phyloP scores from a whole-genome alignment of 2,797 vertebrate genomes.

The Schizopygopsis pylzovi region DNA sequence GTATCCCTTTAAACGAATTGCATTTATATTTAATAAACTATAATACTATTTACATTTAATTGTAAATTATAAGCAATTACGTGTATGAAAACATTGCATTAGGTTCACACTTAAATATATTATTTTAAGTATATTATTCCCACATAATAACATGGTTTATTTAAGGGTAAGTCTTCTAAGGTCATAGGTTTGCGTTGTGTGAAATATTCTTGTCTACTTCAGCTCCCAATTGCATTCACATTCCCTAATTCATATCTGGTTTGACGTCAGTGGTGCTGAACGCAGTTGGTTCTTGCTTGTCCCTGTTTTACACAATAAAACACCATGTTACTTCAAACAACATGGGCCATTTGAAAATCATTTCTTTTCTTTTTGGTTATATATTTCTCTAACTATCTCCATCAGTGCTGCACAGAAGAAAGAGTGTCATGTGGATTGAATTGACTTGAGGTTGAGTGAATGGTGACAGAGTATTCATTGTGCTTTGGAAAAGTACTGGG shows the following conservation, averaged over 20 bases:
- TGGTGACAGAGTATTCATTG: background rate
- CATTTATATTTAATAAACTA: too few relatives aligned
- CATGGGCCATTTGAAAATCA: background rate
- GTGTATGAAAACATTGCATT: too few relatives aligned
- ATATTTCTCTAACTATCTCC: background rate
- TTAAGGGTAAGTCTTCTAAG: background rate
- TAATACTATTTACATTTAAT: too few relatives aligned
- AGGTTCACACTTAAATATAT: background rate
- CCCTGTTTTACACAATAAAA: background rate
- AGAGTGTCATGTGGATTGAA: background rate
- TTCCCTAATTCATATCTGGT: too few relatives aligned
- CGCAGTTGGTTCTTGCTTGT: too few relatives aligned
- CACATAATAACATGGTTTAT: background rate
- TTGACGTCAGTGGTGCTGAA: too few relatives aligned
- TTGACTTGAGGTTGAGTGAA: background rate
- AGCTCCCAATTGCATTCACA: too few relatives aligned
- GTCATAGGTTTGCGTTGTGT: too few relatives aligned
- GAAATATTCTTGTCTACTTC: too few relatives aligned
- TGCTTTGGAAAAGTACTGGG: background rate
- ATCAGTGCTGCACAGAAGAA: background rate
- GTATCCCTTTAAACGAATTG: too few relatives aligned
- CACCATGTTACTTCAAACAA: background rate
- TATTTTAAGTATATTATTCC: background rate
- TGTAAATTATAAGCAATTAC: too few relatives aligned
- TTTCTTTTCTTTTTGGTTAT: background rate